These are phyloP conservation scores for Lota lota DNA, from an alignment of 2,113 vertebrate species.

Conservation along the genomic window DNA sequence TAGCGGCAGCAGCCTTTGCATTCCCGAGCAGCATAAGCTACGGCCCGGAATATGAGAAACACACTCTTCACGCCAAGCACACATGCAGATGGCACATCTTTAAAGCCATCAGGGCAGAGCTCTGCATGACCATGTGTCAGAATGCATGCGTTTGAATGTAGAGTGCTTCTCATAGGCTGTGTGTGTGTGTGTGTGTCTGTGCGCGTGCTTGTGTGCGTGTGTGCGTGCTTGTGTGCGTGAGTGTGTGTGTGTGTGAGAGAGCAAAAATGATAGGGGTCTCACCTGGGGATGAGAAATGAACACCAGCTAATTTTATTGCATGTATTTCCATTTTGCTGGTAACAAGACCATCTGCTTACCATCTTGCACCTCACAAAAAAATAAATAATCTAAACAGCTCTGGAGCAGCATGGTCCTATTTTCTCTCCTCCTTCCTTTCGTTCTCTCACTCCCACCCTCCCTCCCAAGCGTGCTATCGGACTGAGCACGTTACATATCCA, in stretches of 20 bases:
- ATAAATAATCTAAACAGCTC: not conserved
- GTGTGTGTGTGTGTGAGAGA: slow-evolving; percentile 25
- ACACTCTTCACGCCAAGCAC: slow-evolving; percentile 54
- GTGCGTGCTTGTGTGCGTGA: slow-evolving; percentile 16
- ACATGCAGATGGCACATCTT: slow-evolving; percentile 67
- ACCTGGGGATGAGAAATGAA: slow-evolving; percentile 79
- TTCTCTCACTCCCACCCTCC: not conserved
- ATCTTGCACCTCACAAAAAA: slow-evolving; percentile 57
- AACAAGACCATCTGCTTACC: slow-evolving; percentile 81
- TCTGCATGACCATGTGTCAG: slow-evolving; percentile 23
- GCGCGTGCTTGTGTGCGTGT: not conserved
- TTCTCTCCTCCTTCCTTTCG: slow-evolving; percentile 21
- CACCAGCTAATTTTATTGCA: slow-evolving; percentile 75
- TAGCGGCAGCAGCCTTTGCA: slow-evolving; percentile 54
- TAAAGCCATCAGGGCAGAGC: slow-evolving; percentile 57
- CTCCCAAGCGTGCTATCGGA: slow-evolving; percentile 20
- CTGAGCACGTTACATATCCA: no score
- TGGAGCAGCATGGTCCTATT: slow-evolving; percentile 2
- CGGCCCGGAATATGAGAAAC: slow-evolving; percentile 63
- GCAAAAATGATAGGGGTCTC: slow-evolving; percentile 49
- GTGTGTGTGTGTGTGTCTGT: not conserved
- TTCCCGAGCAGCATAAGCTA: slow-evolving; percentile 68
- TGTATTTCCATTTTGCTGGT: slow-evolving; percentile 83
- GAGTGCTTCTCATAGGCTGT: not conserved
- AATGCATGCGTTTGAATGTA: slow-evolving; percentile 21